Base-by-base conservation (phyloP, 2,797 vertebrate species). In the Myotis vivesi region DNA sequence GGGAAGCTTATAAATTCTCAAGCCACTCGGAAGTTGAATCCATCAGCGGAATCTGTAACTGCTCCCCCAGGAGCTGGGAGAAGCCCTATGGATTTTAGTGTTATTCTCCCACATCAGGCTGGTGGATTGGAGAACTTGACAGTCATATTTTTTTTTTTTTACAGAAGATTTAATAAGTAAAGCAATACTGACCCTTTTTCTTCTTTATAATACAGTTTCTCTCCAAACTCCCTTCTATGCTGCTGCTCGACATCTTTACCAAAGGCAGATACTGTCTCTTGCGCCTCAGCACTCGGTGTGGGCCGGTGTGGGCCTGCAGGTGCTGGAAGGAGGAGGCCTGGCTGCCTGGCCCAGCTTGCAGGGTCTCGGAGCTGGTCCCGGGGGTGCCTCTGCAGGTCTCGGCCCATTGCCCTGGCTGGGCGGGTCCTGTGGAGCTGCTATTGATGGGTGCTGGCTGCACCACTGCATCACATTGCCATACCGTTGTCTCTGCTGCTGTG, bases 1-100 rank as follows among this genome's bases (percentile, higher is more conserved):
- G n/a, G 36, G 73, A 93, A 69, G 68, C 72, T 83, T 96, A 92
- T 77, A 86, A 93, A 96, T 93, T 92, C 89, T 80, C 53, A 87
- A 75, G 55, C 36, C 38, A 75, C 25, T 94, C 25, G 62, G 72
- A 88, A 55, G 44, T 77, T 46, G 85, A 81, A 94, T 95, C 75
- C 66, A 71, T 89, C 53, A 57, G 62, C 80, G 84, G 83, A 96
- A 93, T 77, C 77, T 33, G 0, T 75, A 92, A 83, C 76, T 89
- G 41, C 81, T 92, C 72, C 76, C 66, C 1, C 64, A 64, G 83
- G 72, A 94, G 20, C 36, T 30, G 20, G 16, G n/a, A 46, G 71
- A 76, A 81, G 86, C 76, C 81, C 71, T 33, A 10, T 25, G 66
- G 82, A 83, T 94, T 82, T 93, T 44, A 81, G 30, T 80, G 28